Base-by-base conservation (phyloP, 2,113 vertebrate genomes). In the Forbesichthys papilliferus region DNA sequence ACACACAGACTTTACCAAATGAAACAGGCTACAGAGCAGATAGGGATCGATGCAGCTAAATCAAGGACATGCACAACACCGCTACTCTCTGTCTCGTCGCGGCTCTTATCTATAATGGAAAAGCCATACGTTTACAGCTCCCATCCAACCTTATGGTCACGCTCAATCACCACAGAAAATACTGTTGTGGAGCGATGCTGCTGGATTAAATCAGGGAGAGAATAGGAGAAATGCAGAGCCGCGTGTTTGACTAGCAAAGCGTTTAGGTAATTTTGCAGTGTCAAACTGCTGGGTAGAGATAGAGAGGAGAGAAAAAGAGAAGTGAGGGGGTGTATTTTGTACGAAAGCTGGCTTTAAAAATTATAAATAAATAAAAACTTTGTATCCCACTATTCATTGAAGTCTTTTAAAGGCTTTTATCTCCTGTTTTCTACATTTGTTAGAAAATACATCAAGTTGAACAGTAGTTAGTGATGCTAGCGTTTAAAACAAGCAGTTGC, bases 51-150 rank as follows among this genome's bases (percentile, higher is more conserved):
- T 90, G 89, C 77, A 0, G 77, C 73, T 88, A 88, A 91, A 90
- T 90, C 87, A 91, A 90, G 89, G 84, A 90, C 89, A 90, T 87
- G 87, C 79, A 76, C 79, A 80, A 74, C 71, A 79, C 81, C 77
- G 80, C 78, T 87, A 87, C 83, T 87, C 80, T 81, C 84, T 89
- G 84, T 89, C 84, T 87, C 80, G 84, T 68, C 69, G 74, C 83
- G 83, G 66, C 75, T 88, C 84, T 91, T 90, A 90, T 91, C 89
- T 91, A 87, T 88, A 91, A 89, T 90, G 84, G 84, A 89, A 88
- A 90, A 89, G 86, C 77, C 86, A 88, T 88, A 88, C 86, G 85
- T 89, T 89, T 78, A 81, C 74, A 82, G 85, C 80, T 84, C 78
- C 69, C 67, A 85, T 62, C 75, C 75, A 77, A 66, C 76, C 74